These are phyloP conservation scores for Chrosomus eos DNA, from an alignment of 2,797 vertebrate genomes.

Conservation along the genomic window DNA sequence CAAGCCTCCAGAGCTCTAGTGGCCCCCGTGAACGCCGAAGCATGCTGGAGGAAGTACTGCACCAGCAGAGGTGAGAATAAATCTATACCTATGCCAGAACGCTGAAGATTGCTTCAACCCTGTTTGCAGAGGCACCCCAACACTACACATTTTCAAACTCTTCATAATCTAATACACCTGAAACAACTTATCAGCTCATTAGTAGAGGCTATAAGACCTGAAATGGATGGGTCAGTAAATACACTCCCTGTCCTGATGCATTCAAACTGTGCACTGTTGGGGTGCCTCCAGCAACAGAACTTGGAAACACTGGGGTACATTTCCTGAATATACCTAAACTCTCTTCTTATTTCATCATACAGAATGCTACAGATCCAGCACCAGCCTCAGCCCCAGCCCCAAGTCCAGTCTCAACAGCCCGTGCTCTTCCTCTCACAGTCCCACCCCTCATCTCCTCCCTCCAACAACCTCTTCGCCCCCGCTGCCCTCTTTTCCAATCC, in stretches of 20 bases:
- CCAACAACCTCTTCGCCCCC: conserved; percentile 67
- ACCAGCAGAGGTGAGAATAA: conserved; percentile 88
- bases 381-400: conserved; percentile 82
- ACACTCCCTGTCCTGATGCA: background rate
- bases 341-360: conserved; percentile 56
- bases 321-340: background rate
- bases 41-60: conserved; percentile 90
- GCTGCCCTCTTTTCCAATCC: conserved; percentile 71
- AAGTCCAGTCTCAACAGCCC: conserved; percentile 75
- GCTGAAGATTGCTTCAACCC: background rate
- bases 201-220: background rate
- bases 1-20: conserved; percentile 65
- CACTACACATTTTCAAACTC: background rate
- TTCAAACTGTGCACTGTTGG: background rate
- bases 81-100: background rate
- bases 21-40: conserved; percentile 77
- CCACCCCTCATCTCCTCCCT: conserved; percentile 73
- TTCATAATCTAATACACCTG: background rate
- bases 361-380: conserved; percentile 95
- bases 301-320: background rate
- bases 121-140: background rate
- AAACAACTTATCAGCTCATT: background rate
- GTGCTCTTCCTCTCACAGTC: conserved; percentile 77
- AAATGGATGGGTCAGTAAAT: background rate
- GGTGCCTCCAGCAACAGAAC: background rate